Evolutionary conservation across 2,888 invertebrate species (phyloP), one percentile per base, ranked within the genome.

Genomic region (Phortica magna): DNA sequence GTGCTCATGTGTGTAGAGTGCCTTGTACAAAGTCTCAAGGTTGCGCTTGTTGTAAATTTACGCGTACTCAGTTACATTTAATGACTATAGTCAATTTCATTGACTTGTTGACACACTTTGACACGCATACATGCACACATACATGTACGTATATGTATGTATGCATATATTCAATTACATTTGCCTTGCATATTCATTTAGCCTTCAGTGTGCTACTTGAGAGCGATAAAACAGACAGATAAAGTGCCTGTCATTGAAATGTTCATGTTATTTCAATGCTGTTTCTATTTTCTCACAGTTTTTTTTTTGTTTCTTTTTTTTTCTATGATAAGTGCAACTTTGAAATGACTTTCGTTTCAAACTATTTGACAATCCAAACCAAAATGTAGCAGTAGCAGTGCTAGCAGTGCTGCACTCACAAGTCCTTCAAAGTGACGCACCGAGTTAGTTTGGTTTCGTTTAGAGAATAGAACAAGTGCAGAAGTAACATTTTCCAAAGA

Each of bases 311-410:
- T 59, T 19, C 2, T 59, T 3, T 6, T 5, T 61, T 17, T 61
- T 9, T 61, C 3, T 2, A 10, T 61, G 22, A 19, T 6, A 55
- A 14, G 17, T 6, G 14, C 64, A 67, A 41, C 42, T 67, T 42
- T 42, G 22, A 67, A 67, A 67, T 67, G 67, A 67, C n/a, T 67
- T 67, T 67, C 67, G 67, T 67, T 67, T 65, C 7, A 65, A 65
- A 65, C 41, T 14, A 65, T 65, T 65, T 61, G 31, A 19, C 61
- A 61, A 61, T 61, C 2, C 61, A 61, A 61, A 61, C n/a, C 22
- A 22, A 61, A 61, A 48, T 48, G 48, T 55, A 7, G 55, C 55
- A 55, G 17, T n/a, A 55, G 12, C n/a, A 55, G n/a, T 14, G n/a
- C n/a, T n/a, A n/a, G n/a, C 1, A 19, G 7, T 22, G 31, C 61